Conservation (phyloP, 2,113 vertebrate species). For the Actinemys pallida region DNA sequence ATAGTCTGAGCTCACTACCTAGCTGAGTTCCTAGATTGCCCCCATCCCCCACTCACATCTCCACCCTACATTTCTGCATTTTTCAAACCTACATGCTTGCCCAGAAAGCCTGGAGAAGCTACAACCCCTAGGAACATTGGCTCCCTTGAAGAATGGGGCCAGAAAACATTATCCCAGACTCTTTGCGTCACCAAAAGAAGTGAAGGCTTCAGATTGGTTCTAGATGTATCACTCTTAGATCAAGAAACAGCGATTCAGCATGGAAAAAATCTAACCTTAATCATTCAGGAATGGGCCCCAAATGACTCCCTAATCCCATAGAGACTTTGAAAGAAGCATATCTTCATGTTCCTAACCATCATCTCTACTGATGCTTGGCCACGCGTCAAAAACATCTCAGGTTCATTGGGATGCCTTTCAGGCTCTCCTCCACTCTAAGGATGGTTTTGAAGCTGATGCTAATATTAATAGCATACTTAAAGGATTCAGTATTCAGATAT, state of each 20-base stretch:
- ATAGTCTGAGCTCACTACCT: not conserved
- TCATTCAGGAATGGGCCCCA: not conserved
- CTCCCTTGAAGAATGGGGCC: not conserved
- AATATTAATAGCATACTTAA: not conserved
- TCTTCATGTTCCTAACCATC: not conserved
- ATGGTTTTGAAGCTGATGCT: not conserved
- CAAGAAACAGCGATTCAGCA: rapidly evolving
- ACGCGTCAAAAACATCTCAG: not conserved
- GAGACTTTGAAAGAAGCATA: too few species aligned
- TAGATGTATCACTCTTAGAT: rapidly evolving
- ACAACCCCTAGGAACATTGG: not conserved
- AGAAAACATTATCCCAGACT: not conserved
- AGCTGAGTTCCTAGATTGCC: not conserved
- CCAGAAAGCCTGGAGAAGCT: not conserved
- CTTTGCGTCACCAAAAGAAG: not conserved
- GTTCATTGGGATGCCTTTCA: not conserved
- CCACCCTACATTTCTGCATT: not conserved
- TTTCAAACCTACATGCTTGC: not conserved
- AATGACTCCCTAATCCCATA: not conserved
- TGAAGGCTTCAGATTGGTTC: rapidly evolving
- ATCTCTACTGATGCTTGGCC: not conserved
- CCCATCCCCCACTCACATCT: not conserved
- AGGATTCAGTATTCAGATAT: not conserved
- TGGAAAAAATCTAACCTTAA: not conserved
- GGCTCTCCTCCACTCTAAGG: not conserved